These are phyloP conservation scores for Euproctis similis DNA, from an alignment of 2,888 invertebrate species.

Conservation along the genomic window DNA sequence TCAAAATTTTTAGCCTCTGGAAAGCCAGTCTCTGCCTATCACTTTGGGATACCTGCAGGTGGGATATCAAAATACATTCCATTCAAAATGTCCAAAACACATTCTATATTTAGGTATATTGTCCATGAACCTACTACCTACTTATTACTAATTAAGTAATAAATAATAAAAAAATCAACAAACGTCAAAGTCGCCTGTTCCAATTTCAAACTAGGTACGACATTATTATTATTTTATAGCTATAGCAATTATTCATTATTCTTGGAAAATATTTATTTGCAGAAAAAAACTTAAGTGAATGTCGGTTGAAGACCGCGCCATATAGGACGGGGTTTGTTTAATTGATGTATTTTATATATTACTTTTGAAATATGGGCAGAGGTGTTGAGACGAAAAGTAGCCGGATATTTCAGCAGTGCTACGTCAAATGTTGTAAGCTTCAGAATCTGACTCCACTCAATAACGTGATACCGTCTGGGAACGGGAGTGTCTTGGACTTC, in stretches of 20 bases:
- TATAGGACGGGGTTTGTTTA: conserved; percentile 21
- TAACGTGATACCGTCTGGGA: conserved; percentile 55
- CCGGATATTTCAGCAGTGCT: conserved; percentile 68
- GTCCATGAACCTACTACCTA: too few relatives aligned
- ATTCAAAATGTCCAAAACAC: too few relatives aligned
- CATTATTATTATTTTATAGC: conserved; percentile 38
- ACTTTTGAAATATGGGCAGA: conserved; percentile 54
- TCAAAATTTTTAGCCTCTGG: too few relatives aligned
- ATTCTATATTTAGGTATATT: too few relatives aligned
- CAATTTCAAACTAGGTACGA: conserved; percentile 42
- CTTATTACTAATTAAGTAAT: too few relatives aligned
- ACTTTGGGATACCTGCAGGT: too few relatives aligned
- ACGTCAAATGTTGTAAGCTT: conserved; percentile 67
- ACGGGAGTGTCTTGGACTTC: conserved; percentile 78
- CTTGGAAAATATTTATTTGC: conserved; percentile 39
- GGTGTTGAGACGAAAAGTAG: conserved; percentile 54
- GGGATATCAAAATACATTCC: too few relatives aligned
- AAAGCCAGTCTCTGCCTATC: too few relatives aligned
- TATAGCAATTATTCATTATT: conserved; percentile 44
- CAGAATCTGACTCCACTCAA: conserved; percentile 62
- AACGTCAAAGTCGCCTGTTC: conserved; percentile 34
- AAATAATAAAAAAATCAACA: conserved; percentile 15
- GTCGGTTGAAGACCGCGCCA: conserved; percentile 17
- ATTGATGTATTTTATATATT: conserved; percentile 37
- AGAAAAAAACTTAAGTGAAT: conserved; percentile 14